A percentile compares a stretch with the other conserved stretches of the same genome.
Evolutionary conservation across 2,888 invertebrate species (phyloP).

Genomic region (Cerastis leucographa): DNA sequence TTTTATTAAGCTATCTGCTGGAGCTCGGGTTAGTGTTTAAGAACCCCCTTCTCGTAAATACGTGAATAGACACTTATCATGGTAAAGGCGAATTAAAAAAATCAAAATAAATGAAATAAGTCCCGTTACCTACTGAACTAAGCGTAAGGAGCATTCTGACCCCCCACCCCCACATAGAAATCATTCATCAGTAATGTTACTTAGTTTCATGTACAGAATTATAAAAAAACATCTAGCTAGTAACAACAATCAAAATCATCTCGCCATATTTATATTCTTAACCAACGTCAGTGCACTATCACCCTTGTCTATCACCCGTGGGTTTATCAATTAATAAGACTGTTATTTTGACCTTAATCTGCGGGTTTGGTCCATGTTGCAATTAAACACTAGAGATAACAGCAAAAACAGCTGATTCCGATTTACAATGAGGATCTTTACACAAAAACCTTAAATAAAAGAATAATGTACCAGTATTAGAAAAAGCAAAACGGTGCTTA

Average conservation of each 20-base stretch:
- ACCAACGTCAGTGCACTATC: conserved; percentile 25
- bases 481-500: background rate
- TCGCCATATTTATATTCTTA: conserved; percentile 1
- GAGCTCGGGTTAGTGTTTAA: background rate
- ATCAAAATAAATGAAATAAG: no score
- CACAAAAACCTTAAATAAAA: background rate
- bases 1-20: background rate
- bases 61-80: background rate
- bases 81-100: no score
- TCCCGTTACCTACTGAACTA: no score
- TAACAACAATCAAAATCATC: conserved; percentile 17
- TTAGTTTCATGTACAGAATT: no score
- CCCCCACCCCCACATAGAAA: no score
- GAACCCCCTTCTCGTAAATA: background rate
- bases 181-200: no score
- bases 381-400: conserved; percentile 21
- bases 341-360: conserved; percentile 46
- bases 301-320: background rate
- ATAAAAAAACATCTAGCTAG: no score
- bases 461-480: background rate
- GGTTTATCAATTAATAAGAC: conserved; percentile 37
- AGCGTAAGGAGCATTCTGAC: no score
- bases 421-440: conserved; percentile 12
- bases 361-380: conserved; percentile 1
- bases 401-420: background rate